Evolutionary conservation across 2,113 vertebrate genomes (phyloP).

Genomic region (Pontoporia blainvillei): DNA sequence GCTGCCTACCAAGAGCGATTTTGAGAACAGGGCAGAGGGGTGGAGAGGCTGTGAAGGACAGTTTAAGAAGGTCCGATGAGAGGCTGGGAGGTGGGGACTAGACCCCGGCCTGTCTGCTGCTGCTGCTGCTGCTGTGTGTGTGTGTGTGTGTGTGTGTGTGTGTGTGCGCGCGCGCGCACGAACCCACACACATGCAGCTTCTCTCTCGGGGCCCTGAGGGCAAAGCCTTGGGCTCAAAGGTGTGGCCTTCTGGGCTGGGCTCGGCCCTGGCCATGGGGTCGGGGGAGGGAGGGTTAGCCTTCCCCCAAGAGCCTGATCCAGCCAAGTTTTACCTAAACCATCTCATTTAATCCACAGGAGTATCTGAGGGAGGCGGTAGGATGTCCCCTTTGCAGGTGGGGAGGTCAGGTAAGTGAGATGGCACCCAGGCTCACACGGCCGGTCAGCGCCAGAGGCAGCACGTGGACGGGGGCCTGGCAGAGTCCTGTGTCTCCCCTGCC

Average conservation of each 20-base stretch:
- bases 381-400: fast-evolving
- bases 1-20: constrained; percentile 42
- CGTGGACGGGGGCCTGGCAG: neutral
- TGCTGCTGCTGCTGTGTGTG: too few relatives aligned
- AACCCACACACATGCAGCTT: fast-evolving
- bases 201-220: neutral
- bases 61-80: constrained; percentile 22
- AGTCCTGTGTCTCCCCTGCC: neutral
- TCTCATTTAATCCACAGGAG: neutral
- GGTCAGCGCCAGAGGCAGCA: fast-evolving
- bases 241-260: neutral
- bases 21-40: constrained; percentile 7
- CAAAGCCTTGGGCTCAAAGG: neutral
- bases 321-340: neutral
- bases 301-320: neutral
- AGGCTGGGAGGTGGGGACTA: neutral
- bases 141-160: neutral
- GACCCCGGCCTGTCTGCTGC: neutral
- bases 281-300: neutral
- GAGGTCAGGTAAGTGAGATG: neutral
- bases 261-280: neutral
- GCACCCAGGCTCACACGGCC: neutral
- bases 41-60: neutral
- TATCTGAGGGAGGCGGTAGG: neutral
- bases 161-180: neutral